A percentile compares a stretch with the other conserved stretches of the same genome.
Evolutionary conservation across 2,797 vertebrate species (phyloP).

Genomic region (Podarcis siculus): DNA sequence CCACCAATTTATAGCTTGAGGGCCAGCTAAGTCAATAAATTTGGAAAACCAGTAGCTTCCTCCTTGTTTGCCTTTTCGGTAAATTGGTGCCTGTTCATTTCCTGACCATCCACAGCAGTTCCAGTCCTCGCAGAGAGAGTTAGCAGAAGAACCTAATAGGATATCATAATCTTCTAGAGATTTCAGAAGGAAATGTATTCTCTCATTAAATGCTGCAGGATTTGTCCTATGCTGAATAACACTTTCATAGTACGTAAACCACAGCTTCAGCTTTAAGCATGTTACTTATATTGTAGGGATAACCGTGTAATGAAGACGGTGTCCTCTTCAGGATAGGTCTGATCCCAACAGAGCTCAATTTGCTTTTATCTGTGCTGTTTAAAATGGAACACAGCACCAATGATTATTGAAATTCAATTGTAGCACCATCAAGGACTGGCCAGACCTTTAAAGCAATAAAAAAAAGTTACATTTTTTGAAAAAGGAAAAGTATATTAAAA

Average conservation of each 20-base stretch:
- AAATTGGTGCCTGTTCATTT: background rate
- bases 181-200: background rate
- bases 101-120: background rate
- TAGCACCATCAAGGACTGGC: background rate
- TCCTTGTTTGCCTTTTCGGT: background rate
- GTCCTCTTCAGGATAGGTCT: constrained; percentile 11
- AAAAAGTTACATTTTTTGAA: too few species aligned
- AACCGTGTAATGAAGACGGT: constrained; percentile 53
- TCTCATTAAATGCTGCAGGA: background rate
- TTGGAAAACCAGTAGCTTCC: background rate
- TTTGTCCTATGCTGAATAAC: constrained; percentile 12
- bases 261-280: constrained; percentile 32
- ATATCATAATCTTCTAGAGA: constrained; percentile 1
- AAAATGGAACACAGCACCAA: background rate
- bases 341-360: constrained; percentile 43
- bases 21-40: background rate
- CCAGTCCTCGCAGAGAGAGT: background rate
- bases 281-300: constrained; percentile 30
- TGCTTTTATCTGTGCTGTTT: background rate
- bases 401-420: background rate
- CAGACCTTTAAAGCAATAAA: background rate
- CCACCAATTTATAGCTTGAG: background rate
- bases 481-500: background rate
- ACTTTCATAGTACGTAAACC: background rate
- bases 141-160: background rate